These are phyloP conservation scores for Parauchenoglanis ngamensis DNA, from an alignment of 2,797 vertebrate genomes.

Conservation along the genomic window DNA sequence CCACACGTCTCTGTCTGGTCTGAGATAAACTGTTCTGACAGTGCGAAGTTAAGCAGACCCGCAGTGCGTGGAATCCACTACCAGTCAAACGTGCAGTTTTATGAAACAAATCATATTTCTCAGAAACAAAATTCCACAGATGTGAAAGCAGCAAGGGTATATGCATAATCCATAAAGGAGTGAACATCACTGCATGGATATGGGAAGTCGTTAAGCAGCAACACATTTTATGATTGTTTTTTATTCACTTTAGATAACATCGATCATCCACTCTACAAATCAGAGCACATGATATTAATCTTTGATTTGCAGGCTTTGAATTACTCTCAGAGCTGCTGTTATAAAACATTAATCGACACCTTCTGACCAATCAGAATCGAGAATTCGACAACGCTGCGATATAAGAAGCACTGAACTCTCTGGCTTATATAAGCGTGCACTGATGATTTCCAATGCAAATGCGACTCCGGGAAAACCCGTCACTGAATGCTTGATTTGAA, in stretches of 20 bases:
- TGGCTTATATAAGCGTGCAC: background rate
- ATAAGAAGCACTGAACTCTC: background rate
- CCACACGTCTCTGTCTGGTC: background rate
- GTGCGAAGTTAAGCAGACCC: background rate
- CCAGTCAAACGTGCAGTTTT: background rate
- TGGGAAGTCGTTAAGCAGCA: background rate
- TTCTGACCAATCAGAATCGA: background rate
- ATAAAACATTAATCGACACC: background rate
- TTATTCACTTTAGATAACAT: background rate
- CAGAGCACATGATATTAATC: background rate
- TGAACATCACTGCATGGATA: background rate
- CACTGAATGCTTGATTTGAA: slow-evolving; percentile 40
- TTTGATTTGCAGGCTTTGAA: background rate
- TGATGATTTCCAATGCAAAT: slow-evolving; percentile 61
- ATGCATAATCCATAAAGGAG: background rate
- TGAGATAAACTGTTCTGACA: slow-evolving; percentile 14
- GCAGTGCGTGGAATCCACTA: background rate
- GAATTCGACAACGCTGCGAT: background rate
- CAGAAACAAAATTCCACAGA: background rate
- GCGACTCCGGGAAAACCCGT: background rate
- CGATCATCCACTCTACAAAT: background rate
- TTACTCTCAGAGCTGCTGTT: background rate
- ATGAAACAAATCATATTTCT: background rate
- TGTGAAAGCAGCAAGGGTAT: background rate
- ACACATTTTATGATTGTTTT: too few species aligned